Percentiles rank a stretch among this genome's conserved stretches.
Conservation (phyloP, 2,113 vertebrate genomes). For the Pelecanus crispus region DNA sequence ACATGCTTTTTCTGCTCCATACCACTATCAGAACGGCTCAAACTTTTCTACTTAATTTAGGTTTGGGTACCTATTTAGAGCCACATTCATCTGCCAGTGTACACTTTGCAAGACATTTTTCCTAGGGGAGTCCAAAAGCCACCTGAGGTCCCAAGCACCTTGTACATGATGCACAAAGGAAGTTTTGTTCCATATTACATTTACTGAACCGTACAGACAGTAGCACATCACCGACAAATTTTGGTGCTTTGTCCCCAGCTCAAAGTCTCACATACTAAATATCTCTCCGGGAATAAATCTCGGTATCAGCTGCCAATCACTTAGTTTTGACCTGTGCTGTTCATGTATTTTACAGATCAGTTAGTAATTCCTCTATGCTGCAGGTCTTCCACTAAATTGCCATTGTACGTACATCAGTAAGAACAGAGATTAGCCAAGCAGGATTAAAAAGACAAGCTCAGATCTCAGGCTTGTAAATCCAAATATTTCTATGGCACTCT, state of each 20-base stretch:
- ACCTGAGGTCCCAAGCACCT: background rate
- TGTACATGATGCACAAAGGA: fast-evolving
- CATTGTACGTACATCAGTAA: background rate
- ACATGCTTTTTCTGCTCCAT: background rate
- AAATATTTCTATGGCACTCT: background rate
- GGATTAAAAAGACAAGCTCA: background rate
- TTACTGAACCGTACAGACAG: background rate
- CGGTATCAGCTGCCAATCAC: background rate
- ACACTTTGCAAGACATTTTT: background rate
- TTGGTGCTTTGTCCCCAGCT: background rate
- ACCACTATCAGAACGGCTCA: background rate
- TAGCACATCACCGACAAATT: background rate
- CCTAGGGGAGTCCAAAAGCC: background rate
- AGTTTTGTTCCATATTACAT: background rate
- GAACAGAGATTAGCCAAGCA: background rate
- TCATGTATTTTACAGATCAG: background rate
- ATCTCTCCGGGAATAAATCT: background rate
- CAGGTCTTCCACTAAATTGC: background rate
- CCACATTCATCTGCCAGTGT: background rate
- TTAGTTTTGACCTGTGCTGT: background rate
- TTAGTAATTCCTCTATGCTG: background rate
- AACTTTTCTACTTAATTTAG: background rate
- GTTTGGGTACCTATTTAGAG: background rate
- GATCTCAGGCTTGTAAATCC: background rate
- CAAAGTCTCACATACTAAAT: background rate